Evolutionary conservation across 2,113 vertebrate genomes (phyloP).

Genomic region (Rhinolophus sinicus): DNA sequence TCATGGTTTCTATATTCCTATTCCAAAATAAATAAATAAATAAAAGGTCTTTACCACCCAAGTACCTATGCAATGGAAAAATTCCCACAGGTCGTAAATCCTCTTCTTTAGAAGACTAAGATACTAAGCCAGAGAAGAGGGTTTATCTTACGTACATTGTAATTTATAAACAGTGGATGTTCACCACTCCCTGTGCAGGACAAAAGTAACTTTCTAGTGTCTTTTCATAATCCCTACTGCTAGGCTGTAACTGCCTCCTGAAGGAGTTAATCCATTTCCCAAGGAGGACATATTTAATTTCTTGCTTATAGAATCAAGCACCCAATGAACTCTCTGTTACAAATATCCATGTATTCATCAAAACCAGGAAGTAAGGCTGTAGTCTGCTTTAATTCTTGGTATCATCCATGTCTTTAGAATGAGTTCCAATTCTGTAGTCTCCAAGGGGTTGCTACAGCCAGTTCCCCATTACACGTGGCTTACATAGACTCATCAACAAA

Average conservation of each 20-base stretch:
- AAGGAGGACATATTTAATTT: not conserved
- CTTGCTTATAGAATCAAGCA: not conserved
- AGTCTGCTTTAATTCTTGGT: not conserved
- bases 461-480: not conserved
- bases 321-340: not conserved
- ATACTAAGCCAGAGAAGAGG: not conserved
- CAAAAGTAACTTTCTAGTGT: constrained; percentile 25
- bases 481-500: not conserved
- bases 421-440: not conserved
- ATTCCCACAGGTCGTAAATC: constrained; percentile 16
- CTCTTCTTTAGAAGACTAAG: constrained; percentile 28
- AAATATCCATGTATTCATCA: not conserved
- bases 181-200: not conserved
- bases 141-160: not conserved
- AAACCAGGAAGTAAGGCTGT: not conserved
- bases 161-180: not conserved
- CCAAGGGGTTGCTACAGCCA: not conserved
- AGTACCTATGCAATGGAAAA: not conserved
- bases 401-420: not conserved
- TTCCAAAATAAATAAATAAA: constrained; percentile 4
- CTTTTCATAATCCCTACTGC: not conserved
- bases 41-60: not conserved
- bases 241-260: not conserved
- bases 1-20: constrained; percentile 23
- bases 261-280: not conserved